These are phyloP conservation scores for Mythimna impura DNA, from an alignment of 2,888 invertebrate species.

Conservation along the genomic window DNA sequence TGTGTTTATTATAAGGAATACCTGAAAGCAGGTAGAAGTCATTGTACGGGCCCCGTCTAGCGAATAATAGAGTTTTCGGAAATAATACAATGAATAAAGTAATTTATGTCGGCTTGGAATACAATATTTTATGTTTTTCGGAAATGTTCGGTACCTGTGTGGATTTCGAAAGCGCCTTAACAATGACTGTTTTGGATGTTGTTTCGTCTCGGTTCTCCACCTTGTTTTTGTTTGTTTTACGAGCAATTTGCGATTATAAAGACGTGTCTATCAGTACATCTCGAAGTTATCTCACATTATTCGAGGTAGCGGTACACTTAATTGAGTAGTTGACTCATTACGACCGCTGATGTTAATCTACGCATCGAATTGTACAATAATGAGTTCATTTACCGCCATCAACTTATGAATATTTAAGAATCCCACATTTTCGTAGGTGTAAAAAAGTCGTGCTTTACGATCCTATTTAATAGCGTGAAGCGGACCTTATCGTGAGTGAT, in stretches of 20 bases:
- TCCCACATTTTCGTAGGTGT: conserved; percentile 73
- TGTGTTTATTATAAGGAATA: conserved; percentile 86
- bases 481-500: conserved; percentile 70
- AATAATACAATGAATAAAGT: conserved; percentile 87
- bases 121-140: conserved; percentile 86
- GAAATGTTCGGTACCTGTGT: conserved; percentile 80
- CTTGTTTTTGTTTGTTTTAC: conserved; percentile 87
- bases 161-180: conserved; percentile 69
- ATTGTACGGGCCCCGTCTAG: conserved; percentile 84
- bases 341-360: conserved; percentile 81
- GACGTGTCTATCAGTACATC: conserved; percentile 74
- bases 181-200: conserved; percentile 81
- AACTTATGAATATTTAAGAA: conserved; percentile 85
- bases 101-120: conserved; percentile 86
- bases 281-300: conserved; percentile 69
- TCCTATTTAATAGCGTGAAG: conserved; percentile 72
- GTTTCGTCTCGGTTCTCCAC: conserved; percentile 84
- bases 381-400: conserved; percentile 83
- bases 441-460: conserved; percentile 76
- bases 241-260: conserved; percentile 85
- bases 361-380: conserved; percentile 80
- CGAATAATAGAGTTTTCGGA: conserved; percentile 89
- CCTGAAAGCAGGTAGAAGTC: conserved; percentile 85
- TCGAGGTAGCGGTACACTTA: conserved; percentile 74
- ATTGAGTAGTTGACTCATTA: conserved; percentile 83